Base-by-base conservation (phyloP, 2,888 invertebrate species). In the Oligia strigilis region DNA sequence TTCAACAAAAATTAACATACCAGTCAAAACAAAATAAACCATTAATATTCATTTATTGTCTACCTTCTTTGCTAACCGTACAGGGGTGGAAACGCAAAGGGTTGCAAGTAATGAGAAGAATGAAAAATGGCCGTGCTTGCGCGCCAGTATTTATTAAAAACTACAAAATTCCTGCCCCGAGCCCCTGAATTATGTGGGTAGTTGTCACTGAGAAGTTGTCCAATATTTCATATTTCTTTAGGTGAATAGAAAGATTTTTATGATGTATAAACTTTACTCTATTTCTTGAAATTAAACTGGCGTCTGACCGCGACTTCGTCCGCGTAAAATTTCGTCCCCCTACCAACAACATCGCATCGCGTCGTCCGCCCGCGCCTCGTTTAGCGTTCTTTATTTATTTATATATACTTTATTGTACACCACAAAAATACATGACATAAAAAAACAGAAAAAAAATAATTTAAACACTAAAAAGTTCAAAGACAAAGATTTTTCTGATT, bases 61-160 rank as follows among this genome's bases (percentile, higher is more conserved):
- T 46, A 70, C 43, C 85, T 90, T 86, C 84, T 75, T n/a, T 85
- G 82, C 88, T 72, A 23, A 80, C 95, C 14, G 71, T 94, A 93
- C 92, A 85, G 88, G 95, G 95, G 94, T 94, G 92, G 90, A 92
- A 93, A 93, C 92, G 95, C 94, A 96, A 96, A 96, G 96, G 96
- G 96, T 96, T 96, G 96, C 94, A 81, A 83, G 89, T 89, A 89
- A 89, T 88, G 89, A 89, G 89, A 83, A 86, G 88, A 93, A 96
- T 96, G 96, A 96, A 96, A 96, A 96, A 96, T 96, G 94, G 96
- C 94, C 91, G 91, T 90, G 86, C 86, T 89, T 86, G 82, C 71
- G 88, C 87, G 85, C 88, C 92, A 91, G 93, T 91, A 95, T 93
- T 94, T 95, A 96, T 95, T 95, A 95, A 95, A 95, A 95, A 94